phyloP scores from a whole-genome alignment of 2,113 vertebrate genomes.

The Lipophrys pholis region DNA sequence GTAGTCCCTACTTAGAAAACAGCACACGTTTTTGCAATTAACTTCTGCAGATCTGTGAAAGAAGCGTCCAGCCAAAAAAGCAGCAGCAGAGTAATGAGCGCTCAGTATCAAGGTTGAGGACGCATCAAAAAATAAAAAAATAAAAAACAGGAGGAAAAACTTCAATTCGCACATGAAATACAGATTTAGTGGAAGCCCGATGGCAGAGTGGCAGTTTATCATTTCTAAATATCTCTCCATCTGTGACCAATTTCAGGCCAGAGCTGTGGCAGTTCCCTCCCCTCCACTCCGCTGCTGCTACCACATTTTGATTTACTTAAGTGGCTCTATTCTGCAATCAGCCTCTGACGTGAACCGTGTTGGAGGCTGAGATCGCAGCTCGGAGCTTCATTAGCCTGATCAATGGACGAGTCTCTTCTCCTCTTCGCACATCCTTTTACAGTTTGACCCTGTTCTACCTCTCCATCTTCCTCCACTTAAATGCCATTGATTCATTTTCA shows the following conservation, averaged over 20 bases:
- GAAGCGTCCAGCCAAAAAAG: neutral
- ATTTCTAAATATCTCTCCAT: no score
- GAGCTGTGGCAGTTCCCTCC: neutral
- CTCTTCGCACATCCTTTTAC: neutral
- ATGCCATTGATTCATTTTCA: slow-evolving; percentile 9
- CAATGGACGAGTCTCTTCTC: slow-evolving; percentile 51
- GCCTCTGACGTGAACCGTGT: slow-evolving; percentile 23
- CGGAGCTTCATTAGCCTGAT: slow-evolving; percentile 63
- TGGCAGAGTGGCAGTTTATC: no score
- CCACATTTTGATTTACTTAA: slow-evolving; percentile 68
- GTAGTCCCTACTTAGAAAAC: slow-evolving; percentile 8
- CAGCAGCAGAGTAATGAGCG: neutral
- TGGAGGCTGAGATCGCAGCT: slow-evolving; percentile 24
- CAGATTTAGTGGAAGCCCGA: no score
- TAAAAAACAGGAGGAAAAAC: no score
- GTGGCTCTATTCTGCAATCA: slow-evolving; percentile 60
- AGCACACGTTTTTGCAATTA: slow-evolving; percentile 7
- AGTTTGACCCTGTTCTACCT: neutral
- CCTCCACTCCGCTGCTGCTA: no score
- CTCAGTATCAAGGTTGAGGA: neutral
- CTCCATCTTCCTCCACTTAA: slow-evolving; percentile 4
- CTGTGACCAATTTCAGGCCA: slow-evolving; percentile 17
- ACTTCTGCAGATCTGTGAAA: slow-evolving; percentile 8
- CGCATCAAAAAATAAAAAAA: no score
- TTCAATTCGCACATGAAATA: no score